Evolutionary conservation across 2,888 invertebrate genomes (phyloP).

Genomic region (Eledona agricola): DNA sequence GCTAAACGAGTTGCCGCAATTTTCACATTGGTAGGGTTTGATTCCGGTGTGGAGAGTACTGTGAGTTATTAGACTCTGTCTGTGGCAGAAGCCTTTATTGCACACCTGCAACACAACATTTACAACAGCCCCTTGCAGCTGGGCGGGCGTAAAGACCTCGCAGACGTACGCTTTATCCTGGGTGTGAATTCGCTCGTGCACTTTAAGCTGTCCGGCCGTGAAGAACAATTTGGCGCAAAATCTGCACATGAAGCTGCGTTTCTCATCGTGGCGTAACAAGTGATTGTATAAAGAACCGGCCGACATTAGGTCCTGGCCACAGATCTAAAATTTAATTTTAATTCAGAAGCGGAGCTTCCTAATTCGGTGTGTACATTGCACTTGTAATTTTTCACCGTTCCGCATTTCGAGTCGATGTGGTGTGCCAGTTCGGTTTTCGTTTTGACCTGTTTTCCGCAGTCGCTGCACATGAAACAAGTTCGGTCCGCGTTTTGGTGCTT

Average conservation of each 20-base stretch:
- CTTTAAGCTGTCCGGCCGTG: slow-evolving; percentile 54
- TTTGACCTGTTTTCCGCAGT: slow-evolving; percentile 62
- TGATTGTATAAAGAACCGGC: slow-evolving; percentile 56
- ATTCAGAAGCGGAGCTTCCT: no score
- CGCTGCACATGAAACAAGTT: slow-evolving; percentile 57
- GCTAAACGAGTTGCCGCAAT: slow-evolving; percentile 63
- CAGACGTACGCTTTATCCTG: slow-evolving; percentile 57
- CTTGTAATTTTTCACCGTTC: slow-evolving; percentile 58
- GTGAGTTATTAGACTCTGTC: slow-evolving; percentile 64
- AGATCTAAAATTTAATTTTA: slow-evolving; percentile 46
- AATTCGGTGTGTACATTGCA: slow-evolving; percentile 59
- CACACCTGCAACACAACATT: slow-evolving; percentile 58
- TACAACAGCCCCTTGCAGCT: no score
- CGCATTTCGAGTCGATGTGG: slow-evolving; percentile 60
- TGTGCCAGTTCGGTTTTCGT: slow-evolving; percentile 58
- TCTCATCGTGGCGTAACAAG: slow-evolving; percentile 53
- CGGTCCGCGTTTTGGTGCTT: slow-evolving; percentile 59
- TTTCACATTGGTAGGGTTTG: slow-evolving; percentile 64
- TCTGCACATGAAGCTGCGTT: slow-evolving; percentile 52
- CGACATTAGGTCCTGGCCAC: slow-evolving; percentile 54
- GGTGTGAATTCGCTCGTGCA: slow-evolving; percentile 58
- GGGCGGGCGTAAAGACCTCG: slow-evolving; percentile 50
- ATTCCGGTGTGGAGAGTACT: slow-evolving; percentile 63
- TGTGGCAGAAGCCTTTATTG: slow-evolving; percentile 63
- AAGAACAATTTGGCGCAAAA: slow-evolving; percentile 57